Conservation (phyloP, 2,113 vertebrate species). For the Prionailurus viverrinus region DNA sequence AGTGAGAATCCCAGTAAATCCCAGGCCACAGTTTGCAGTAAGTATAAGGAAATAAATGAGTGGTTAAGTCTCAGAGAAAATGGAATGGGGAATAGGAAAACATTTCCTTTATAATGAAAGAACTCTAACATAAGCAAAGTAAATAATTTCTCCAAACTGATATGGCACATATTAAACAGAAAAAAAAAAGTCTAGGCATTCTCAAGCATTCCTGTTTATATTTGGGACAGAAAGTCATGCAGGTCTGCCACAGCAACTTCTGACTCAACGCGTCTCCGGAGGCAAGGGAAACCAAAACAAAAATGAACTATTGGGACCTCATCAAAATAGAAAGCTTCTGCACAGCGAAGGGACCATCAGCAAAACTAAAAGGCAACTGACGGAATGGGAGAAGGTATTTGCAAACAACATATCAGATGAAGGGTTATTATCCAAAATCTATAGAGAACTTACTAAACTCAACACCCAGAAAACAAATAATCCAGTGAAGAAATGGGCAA, state of each 20-base stretch:
- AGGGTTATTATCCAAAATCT: too few species aligned
- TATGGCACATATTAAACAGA: neutral
- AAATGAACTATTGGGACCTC: too few species aligned
- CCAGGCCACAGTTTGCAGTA: neutral
- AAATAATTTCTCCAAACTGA: neutral
- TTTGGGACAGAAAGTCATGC: conserved; percentile 1
- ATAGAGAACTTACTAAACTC: too few species aligned
- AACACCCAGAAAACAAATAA: too few species aligned
- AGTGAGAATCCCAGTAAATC: neutral
- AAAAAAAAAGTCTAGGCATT: neutral
- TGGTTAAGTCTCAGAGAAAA: neutral
- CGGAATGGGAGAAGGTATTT: too few species aligned
- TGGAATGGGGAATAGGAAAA: neutral
- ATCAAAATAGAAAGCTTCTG: too few species aligned
- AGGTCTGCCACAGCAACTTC: neutral
- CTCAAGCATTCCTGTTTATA: neutral
- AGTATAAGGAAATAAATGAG: neutral
- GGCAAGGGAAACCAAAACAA: too few species aligned
- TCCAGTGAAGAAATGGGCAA: too few species aligned
- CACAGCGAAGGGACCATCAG: too few species aligned
- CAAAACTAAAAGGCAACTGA: too few species aligned
- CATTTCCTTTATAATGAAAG: conserved; percentile 26
- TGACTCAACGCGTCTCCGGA: too few species aligned
- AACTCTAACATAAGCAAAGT: conserved; percentile 1
- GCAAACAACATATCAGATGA: too few species aligned